phyloP scores from a whole-genome alignment of 2,113 vertebrate genomes.

The Oreochromis niloticus region DNA sequence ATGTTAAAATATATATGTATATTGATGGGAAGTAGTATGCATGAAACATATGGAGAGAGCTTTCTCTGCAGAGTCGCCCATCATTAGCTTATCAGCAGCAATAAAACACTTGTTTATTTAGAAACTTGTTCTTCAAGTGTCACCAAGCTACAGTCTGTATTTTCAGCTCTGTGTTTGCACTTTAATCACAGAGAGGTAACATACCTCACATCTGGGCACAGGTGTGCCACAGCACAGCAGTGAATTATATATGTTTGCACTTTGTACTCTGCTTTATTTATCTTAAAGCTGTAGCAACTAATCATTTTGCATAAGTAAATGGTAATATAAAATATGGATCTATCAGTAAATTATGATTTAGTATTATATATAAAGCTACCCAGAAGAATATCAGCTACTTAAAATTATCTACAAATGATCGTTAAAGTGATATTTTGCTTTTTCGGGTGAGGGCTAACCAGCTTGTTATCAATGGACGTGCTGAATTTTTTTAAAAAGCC shows the following conservation, averaged over 20 bases:
- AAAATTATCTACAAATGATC: not conserved
- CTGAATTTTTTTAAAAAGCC: rapidly evolving
- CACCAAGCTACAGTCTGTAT: not conserved
- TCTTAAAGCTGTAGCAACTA: not conserved
- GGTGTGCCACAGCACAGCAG: not conserved
- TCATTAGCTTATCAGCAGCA: not conserved
- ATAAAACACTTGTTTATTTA: not conserved
- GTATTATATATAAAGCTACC: not conserved
- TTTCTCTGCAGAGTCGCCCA: not conserved
- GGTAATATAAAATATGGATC: not conserved
- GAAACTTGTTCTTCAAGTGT: not conserved
- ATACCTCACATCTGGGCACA: not conserved
- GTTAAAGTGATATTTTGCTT: not conserved
- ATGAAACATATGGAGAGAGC: not conserved
- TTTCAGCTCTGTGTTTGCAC: not conserved
- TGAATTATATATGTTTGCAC: not conserved
- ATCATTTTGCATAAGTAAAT: not conserved
- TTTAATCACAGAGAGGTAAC: not conserved
- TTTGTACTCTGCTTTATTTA: not conserved
- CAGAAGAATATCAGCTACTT: not conserved
- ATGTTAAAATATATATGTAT: not conserved
- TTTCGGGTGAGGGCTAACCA: not conserved
- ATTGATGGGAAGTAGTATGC: not conserved
- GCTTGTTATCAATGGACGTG: not conserved
- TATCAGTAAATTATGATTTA: not conserved